Evolutionary conservation across 1,140 invertebrate genomes (phyloP), one percentile per base, ranked within the genome.

Genomic region (Trichonephila clavata): DNA sequence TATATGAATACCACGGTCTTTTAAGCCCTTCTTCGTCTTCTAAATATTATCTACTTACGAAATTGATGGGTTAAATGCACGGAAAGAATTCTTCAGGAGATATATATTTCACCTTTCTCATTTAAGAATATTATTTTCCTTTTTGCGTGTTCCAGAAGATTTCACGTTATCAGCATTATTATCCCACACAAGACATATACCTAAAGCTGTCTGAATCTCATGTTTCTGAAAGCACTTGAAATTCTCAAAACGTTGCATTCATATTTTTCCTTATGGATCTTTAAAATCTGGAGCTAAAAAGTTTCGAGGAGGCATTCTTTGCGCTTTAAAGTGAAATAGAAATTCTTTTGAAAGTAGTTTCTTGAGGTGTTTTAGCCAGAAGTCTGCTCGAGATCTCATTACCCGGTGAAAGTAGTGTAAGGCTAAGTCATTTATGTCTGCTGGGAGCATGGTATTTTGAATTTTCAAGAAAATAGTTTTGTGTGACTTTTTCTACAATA

Each of bases 331-430:
- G 81, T 16, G 81, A 57, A 83, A 83, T 83, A 57, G 43, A 57
- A 83, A 83, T 83, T 83, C 81, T 83, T 83, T 50, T 24, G 43
- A 83, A 59, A 59, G 81, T 83, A 57, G 39, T 83, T 83, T 59
- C 20, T 24, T 13, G 81, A 27, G 81, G 39, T 83, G 81, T 83
- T 83, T 83, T 77, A 83, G 21, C 43, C 24, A 57, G 21, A 32
- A n/a, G 50, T 24, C 50, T 50, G 20, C 50, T 5, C 20, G 20
- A 50, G 39, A 59, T 83, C 81, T 59, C 43, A 83, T 83, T 83
- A 83, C 43, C 20, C 20, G 21, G 50, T 83, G 43, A 83, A n/a
- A n/a, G 43, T 21, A n/a, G 18, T 3, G 21, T 21, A 83, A 83
- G 7, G 21, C 21, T 14, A n/a, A 10, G n/a, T 57, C 81, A 57